phyloP scores from a whole-genome alignment of 1,140 invertebrate genomes.

The Episyrphus balteatus region DNA sequence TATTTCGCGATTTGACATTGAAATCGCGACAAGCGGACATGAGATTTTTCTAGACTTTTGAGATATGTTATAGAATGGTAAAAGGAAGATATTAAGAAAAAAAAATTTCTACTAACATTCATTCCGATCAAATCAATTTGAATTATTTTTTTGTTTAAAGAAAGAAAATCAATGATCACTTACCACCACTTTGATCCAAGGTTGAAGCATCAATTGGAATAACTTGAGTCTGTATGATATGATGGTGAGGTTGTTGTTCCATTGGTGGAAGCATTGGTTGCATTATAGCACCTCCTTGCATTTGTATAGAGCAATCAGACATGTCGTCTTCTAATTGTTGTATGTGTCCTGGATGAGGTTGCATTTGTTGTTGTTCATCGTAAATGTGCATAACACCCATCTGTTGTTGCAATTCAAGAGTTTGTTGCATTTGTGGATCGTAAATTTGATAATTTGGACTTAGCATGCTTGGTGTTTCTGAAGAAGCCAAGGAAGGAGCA shows the following conservation, averaged over 20 bases:
- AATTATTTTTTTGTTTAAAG: no score
- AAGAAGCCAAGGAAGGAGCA: constrained; percentile 19
- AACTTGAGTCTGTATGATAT: constrained; percentile 14
- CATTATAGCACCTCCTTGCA: constrained; percentile 5
- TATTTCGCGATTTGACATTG: no score
- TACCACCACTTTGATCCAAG: no score
- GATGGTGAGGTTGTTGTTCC: constrained; percentile 14
- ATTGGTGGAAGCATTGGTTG: background rate
- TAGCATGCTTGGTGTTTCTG: constrained; percentile 26
- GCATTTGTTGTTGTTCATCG: constrained; percentile 25
- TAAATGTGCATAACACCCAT: constrained; percentile 33
- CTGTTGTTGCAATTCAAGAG: constrained; percentile 26
- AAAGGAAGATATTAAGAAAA: no score
- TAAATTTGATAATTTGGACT: constrained; percentile 32
- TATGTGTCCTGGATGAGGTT: constrained; percentile 16
- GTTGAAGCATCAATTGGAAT: constrained; percentile 5
- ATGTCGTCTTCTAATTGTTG: constrained; percentile 24
- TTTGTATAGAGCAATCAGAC: constrained; percentile 15
- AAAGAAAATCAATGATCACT: no score
- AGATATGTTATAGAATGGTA: no score
- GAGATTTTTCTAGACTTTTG: no score
- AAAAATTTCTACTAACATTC: no score
- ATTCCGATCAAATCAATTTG: no score
- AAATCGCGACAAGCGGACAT: no score
- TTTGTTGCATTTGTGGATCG: constrained; percentile 24